A percentile compares a stretch with the other conserved stretches of the same genome.
Conservation (phyloP, 2,797 vertebrate species). For the Todus mexicanus region DNA sequence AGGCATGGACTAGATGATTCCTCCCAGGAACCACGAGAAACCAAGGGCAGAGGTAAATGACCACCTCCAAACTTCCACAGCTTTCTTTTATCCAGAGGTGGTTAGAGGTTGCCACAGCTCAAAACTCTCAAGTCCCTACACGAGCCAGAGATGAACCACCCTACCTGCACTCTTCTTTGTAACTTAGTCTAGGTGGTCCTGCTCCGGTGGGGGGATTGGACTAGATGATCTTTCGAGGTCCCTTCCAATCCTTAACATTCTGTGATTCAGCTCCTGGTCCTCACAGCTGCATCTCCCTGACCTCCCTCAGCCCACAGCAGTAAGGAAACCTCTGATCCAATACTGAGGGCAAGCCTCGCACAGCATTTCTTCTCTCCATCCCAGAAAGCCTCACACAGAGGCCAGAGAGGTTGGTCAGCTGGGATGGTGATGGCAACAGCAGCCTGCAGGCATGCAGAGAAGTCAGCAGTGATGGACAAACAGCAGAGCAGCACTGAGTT, state of each 20-base stretch:
- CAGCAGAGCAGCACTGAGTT: background rate
- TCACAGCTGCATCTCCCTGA: background rate
- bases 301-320: background rate
- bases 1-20: background rate
- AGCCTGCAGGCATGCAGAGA: background rate
- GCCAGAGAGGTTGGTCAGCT: background rate
- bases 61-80: too few relatives aligned
- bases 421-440: background rate
- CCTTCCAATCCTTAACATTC: too few relatives aligned
- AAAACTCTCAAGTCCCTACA: background rate
- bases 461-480: background rate
- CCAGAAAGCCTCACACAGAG: rapidly evolving
- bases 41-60: background rate
- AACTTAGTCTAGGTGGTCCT: too few relatives aligned
- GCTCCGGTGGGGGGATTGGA: too few relatives aligned
- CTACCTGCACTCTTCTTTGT: background rate
- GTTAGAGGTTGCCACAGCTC: background rate
- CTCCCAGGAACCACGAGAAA: background rate
- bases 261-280: background rate
- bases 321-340: background rate
- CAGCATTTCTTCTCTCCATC: background rate
- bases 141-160: background rate
- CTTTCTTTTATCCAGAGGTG: background rate
- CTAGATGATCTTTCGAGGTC: too few relatives aligned
- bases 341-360: background rate